Conservation (phyloP, 2,113 vertebrate genomes). For the Elanus axillaris region DNA sequence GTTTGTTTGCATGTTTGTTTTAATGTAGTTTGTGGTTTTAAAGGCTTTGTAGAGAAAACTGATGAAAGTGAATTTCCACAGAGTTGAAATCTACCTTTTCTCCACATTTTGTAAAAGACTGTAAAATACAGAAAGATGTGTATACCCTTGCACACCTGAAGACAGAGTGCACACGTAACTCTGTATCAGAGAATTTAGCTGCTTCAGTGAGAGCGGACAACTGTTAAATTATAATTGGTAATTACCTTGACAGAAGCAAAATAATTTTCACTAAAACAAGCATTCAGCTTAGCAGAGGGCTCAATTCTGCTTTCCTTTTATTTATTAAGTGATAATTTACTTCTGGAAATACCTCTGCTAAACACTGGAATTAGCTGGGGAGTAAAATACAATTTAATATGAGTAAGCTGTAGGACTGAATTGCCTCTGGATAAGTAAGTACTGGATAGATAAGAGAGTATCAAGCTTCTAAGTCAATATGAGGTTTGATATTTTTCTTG, state of each 20-base stretch:
- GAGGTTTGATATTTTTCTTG: not conserved
- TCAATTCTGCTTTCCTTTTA: not conserved
- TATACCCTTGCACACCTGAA: not conserved
- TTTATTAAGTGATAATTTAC: not conserved
- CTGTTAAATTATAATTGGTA: not conserved
- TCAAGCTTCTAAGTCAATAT: not conserved
- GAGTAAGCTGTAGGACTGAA: not conserved
- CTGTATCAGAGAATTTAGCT: not conserved
- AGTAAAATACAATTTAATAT: not conserved
- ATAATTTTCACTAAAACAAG: not conserved
- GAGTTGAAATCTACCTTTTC: not conserved
- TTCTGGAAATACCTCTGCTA: not conserved
- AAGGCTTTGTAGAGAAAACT: not conserved
- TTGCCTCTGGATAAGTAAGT: not conserved
- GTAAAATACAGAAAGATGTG: not conserved
- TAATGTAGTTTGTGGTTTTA: not conserved
- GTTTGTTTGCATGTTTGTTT: too few relatives aligned
- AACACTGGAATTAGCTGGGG: not conserved
- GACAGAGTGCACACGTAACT: not conserved
- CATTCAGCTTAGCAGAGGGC: not conserved
- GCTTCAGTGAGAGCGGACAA: not conserved
- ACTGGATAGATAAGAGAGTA: not conserved
- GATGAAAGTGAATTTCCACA: not conserved
- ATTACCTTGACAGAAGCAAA: not conserved
- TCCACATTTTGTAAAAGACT: not conserved